Conservation (phyloP, 2,797 vertebrate species). For the Halcyon leucocephala region DNA sequence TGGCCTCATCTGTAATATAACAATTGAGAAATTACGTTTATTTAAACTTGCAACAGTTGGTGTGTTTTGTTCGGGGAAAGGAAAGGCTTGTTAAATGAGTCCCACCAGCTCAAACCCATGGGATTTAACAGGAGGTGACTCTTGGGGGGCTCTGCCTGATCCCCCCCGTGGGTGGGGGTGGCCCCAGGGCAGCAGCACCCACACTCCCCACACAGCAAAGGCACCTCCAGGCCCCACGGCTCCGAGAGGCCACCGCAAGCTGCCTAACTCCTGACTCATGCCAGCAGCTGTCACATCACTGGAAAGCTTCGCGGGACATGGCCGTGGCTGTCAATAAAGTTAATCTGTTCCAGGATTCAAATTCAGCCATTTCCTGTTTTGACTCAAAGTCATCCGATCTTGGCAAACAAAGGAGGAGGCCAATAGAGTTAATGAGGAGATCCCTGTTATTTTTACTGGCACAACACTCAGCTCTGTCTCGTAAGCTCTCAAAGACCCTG, state of each 20-base stretch:
- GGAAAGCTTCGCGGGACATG: neutral
- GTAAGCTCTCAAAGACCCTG: neutral
- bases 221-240: neutral
- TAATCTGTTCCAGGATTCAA: constrained; percentile 77
- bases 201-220: rapidly evolving
- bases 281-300: neutral
- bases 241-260: neutral
- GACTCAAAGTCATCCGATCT: constrained; percentile 65
- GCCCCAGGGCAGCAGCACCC: neutral
- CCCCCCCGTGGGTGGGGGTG: rapidly evolving
- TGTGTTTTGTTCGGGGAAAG: neutral
- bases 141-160: neutral
- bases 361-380: constrained; percentile 74
- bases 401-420: constrained; percentile 76
- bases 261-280: rapidly evolving
- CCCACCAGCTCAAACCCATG: neutral
- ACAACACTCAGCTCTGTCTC: neutral
- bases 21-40: neutral
- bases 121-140: neutral
- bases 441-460: constrained; percentile 71
- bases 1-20: constrained; percentile 30
- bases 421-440: constrained; percentile 60
- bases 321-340: constrained; percentile 18
- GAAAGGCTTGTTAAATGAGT: neutral
- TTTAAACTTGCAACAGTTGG: neutral